Conservation (phyloP, 2,113 vertebrate genomes). For the Neolamprologus brichardi region DNA sequence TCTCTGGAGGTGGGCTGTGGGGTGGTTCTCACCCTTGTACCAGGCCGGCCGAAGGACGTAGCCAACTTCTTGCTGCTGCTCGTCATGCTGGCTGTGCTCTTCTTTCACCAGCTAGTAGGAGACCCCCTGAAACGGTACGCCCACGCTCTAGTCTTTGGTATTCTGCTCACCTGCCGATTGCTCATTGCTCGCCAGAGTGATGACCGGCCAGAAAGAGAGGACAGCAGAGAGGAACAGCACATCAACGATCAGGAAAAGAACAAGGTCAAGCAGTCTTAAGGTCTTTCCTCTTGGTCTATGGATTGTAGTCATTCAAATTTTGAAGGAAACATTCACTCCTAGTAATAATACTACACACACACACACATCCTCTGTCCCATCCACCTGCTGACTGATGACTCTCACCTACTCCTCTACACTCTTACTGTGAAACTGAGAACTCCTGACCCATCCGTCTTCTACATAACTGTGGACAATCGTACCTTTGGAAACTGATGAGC, state of each 20-base stretch:
- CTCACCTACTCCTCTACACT: constrained; percentile 30
- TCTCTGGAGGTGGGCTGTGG: constrained; percentile 91
- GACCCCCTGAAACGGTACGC: constrained; percentile 96
- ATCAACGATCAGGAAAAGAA: constrained; percentile 81
- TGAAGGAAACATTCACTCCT: constrained; percentile 41
- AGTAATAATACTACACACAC: constrained; percentile 23
- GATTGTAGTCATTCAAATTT: constrained; percentile 34
- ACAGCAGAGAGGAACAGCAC: constrained; percentile 77
- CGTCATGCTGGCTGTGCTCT: constrained; percentile 91
- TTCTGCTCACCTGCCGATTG: constrained; percentile 93
- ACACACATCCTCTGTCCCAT: neutral
- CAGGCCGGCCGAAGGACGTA: constrained; percentile 91
- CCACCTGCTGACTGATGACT: constrained; percentile 26
- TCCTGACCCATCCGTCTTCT: constrained; percentile 17
- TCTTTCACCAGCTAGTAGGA: constrained; percentile 96
- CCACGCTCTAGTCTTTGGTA: constrained; percentile 94
- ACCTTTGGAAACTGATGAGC: constrained; percentile 32
- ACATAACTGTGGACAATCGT: constrained; percentile 44
- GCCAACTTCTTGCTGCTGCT: constrained; percentile 95
- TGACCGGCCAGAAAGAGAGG: constrained; percentile 79
- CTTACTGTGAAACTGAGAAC: constrained; percentile 39
- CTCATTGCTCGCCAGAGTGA: constrained; percentile 92
- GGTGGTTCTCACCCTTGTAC: constrained; percentile 90
- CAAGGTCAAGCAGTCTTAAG: constrained; percentile 94
- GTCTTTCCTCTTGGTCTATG: constrained; percentile 14